Conservation (phyloP, 2,113 vertebrate genomes). For the Xyliphius kryptos region DNA sequence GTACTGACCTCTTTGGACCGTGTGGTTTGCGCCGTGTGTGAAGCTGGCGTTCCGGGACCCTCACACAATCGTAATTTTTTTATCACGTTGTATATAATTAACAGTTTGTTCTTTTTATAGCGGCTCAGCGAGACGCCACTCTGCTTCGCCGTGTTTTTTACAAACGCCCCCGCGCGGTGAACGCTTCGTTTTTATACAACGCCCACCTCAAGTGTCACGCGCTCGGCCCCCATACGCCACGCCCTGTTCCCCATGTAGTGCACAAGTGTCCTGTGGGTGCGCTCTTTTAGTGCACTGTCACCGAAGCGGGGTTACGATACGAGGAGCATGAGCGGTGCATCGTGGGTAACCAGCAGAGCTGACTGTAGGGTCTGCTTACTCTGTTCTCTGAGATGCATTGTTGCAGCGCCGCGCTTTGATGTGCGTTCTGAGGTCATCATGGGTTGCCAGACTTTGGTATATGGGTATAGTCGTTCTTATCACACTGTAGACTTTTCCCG, state of each 20-base stretch:
- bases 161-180: not conserved
- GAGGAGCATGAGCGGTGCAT: not conserved
- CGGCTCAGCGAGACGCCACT: not conserved
- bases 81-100: not conserved
- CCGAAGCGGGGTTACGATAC: too few relatives aligned
- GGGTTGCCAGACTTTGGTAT: too few relatives aligned
- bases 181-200: not conserved
- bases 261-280: not conserved
- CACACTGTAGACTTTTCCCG: too few relatives aligned
- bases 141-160: too few relatives aligned
- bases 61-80: not conserved
- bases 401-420: too few relatives aligned
- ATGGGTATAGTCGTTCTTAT: too few relatives aligned
- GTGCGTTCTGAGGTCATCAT: too few relatives aligned
- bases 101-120: not conserved
- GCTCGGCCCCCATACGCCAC: not conserved
- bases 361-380: too few relatives aligned
- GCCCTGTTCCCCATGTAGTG: not conserved
- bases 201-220: too few relatives aligned
- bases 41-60: not conserved
- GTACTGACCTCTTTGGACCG: slow-evolving; percentile 1
- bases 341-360: not conserved
- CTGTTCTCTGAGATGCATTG: too few relatives aligned
- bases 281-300: too few relatives aligned
- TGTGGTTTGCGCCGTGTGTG: not conserved